These are phyloP conservation scores for Enteromius radiatus DNA, from an alignment of 2,797 vertebrate species.

Conservation along the genomic window DNA sequence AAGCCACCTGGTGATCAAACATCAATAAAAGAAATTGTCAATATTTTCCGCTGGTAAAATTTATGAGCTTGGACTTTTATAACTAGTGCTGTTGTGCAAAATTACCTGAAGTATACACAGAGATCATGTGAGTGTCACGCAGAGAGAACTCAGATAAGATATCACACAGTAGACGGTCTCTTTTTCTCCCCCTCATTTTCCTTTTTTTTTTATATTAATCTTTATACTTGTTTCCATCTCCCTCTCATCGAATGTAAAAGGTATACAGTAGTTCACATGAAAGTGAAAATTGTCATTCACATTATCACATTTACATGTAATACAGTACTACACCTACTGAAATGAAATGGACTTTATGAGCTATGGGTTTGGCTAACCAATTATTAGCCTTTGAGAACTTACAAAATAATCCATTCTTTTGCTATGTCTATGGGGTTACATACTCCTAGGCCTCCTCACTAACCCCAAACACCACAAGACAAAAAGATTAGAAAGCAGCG, in stretches of 20 bases:
- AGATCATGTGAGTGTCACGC: neutral
- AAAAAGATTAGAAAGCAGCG: conserved; percentile 28
- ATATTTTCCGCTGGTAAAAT: conserved; percentile 6
- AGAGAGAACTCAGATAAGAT: neutral
- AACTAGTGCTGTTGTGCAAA: neutral
- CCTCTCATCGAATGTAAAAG: neutral
- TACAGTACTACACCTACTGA: conserved; percentile 6
- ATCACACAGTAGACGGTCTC: neutral
- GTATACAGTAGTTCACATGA: neutral
- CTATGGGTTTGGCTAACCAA: conserved; percentile 9
- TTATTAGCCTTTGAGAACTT: conserved; percentile 30
- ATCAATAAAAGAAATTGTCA: conserved; percentile 16
- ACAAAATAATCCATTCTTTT: conserved; percentile 35
- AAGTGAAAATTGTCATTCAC: neutral
- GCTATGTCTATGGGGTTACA: neutral
- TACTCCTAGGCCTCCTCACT: conserved; percentile 3
- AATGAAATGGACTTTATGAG: conserved; percentile 11
- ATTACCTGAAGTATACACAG: neutral
- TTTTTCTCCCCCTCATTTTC: neutral
- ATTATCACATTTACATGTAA: neutral
- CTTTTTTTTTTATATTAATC: neutral
- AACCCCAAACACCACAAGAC: conserved; percentile 14
- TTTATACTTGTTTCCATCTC: neutral
- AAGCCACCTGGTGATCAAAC: conserved; percentile 31
- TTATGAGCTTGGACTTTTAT: conserved; percentile 19